A percentile compares a stretch with the other conserved stretches of the same genome.
These are phyloP conservation scores for Merodon equestris DNA, from an alignment of 2,888 invertebrate genomes.

Conservation along the genomic window DNA sequence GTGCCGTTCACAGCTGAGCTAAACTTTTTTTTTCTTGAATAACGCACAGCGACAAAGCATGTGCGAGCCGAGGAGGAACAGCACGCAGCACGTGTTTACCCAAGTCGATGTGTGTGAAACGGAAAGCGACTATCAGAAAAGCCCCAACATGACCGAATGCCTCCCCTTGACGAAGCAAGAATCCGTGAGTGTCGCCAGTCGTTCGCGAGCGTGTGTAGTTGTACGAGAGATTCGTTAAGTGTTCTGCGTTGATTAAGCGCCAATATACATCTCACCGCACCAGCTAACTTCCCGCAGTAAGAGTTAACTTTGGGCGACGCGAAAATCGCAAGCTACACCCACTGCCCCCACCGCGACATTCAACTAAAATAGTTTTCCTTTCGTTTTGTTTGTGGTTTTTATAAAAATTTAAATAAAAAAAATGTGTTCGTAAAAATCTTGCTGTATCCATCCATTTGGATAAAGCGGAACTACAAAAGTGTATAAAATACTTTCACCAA, in stretches of 20 bases:
- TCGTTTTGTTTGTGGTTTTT: too few species aligned
- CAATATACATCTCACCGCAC: conserved; percentile 43
- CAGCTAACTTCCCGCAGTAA: conserved; percentile 37
- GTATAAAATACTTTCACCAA: too few species aligned
- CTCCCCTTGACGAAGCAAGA: too few species aligned
- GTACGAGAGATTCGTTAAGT: conserved; percentile 46
- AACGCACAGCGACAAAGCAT: neutral
- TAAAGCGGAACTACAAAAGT: too few species aligned
- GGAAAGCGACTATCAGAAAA: neutral
- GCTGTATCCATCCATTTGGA: too few species aligned
- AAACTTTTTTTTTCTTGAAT: neutral
- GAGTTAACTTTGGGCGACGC: conserved; percentile 29
- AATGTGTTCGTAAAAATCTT: too few species aligned
- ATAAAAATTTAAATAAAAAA: too few species aligned
- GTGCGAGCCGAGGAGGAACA: conserved; percentile 1
- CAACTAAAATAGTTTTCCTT: too few species aligned
- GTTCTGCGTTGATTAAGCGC: conserved; percentile 50
- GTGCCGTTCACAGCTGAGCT: conserved; percentile 22
- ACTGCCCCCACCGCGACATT: too few species aligned
- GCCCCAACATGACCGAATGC: neutral
- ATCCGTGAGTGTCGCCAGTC: too few species aligned
- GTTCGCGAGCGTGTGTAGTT: neutral
- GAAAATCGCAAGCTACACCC: too few species aligned
- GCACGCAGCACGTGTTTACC: conserved; percentile 43
- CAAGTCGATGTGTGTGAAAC: neutral